Conservation (phyloP, 2,113 vertebrate species). For the Brienomyrus longianalis region DNA sequence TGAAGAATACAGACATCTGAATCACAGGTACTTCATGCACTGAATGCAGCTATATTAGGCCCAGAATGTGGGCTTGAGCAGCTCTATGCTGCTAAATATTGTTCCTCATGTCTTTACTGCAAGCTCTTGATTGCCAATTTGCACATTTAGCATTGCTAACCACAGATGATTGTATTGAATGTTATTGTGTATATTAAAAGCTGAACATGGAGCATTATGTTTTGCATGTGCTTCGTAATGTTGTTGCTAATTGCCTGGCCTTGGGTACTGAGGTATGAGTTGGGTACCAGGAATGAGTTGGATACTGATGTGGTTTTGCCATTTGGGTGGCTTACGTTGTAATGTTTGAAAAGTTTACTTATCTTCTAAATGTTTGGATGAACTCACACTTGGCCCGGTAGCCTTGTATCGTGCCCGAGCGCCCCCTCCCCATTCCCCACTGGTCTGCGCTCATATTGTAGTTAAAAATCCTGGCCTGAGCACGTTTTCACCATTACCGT, state of each 20-base stretch:
- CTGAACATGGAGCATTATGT: not conserved
- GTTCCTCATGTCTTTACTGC: not conserved
- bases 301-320: not conserved
- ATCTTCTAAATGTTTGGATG: not conserved
- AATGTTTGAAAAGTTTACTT: not conserved
- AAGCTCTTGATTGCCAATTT: not conserved
- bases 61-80: not conserved
- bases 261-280: too few species aligned
- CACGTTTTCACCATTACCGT: not conserved
- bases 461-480: not conserved
- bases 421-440: not conserved
- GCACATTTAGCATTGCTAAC: not conserved
- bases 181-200: not conserved
- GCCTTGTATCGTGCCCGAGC: not conserved
- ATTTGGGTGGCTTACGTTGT: not conserved
- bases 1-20: not conserved
- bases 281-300: not conserved
- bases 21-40: constrained; percentile 1
- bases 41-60: constrained; percentile 8
- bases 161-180: not conserved
- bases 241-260: not conserved
- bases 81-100: constrained; percentile 1
- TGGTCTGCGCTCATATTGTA: not conserved
- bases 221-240: not conserved
- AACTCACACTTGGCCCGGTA: not conserved